Conservation (phyloP, 2,888 invertebrate genomes). For the Macrosiphum euphorbiae region DNA sequence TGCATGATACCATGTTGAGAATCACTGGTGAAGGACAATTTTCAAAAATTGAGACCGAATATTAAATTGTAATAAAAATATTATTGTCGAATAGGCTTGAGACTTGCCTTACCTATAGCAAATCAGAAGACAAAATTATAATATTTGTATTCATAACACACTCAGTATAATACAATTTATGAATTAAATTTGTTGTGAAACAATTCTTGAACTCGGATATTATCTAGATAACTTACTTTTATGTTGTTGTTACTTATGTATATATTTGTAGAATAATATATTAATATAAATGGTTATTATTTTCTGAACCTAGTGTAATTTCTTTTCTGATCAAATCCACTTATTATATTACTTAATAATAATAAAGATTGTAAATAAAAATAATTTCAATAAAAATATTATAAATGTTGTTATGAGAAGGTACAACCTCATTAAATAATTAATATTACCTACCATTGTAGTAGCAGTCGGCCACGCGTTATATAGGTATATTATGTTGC, state of each 20-base stretch:
- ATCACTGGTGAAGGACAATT: not conserved
- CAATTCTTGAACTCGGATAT: too few relatives aligned
- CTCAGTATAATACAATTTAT: not conserved
- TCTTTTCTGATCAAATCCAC: too few relatives aligned
- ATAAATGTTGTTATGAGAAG: not conserved
- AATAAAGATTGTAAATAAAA: too few relatives aligned
- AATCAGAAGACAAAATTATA: not conserved
- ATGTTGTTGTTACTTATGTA: too few relatives aligned
- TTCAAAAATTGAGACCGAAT: not conserved
- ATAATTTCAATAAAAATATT: too few relatives aligned
- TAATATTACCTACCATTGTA: not conserved
- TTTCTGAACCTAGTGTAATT: too few relatives aligned
- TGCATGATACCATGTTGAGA: not conserved
- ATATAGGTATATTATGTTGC: not conserved
- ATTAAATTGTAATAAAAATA: too few relatives aligned
- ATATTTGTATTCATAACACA: not conserved
- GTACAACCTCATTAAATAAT: not conserved
- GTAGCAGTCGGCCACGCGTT: not conserved
- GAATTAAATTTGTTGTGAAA: not conserved
- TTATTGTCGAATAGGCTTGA: too few relatives aligned
- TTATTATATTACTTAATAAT: too few relatives aligned
- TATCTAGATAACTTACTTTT: too few relatives aligned
- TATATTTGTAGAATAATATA: too few relatives aligned
- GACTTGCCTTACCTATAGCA: not conserved
- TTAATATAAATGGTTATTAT: too few relatives aligned